Percentiles rank a stretch among this genome's conserved stretches.
Conservation (phyloP, 2,113 vertebrate species). For the Leptosomus discolor region DNA sequence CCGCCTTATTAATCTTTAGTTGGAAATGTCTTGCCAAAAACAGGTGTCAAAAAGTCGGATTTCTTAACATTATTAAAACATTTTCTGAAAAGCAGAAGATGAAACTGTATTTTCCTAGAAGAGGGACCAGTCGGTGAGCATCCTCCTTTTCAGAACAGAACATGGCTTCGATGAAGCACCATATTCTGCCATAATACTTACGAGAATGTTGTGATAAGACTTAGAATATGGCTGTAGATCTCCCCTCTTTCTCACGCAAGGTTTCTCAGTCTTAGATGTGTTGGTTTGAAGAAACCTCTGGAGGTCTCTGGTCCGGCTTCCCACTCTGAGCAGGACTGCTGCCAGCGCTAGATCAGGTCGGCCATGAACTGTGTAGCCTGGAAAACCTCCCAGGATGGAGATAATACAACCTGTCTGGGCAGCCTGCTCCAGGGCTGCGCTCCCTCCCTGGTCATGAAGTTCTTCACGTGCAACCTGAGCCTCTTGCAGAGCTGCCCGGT, state of each 20-base stretch:
- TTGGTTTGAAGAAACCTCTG: not conserved
- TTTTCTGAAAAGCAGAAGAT: not conserved
- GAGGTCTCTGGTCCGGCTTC: not conserved
- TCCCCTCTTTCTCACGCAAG: not conserved
- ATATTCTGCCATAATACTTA: not conserved
- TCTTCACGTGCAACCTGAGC: not conserved
- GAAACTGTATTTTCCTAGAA: not conserved
- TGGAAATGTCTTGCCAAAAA: not conserved
- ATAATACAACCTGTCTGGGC: not conserved
- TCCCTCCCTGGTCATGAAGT: not conserved
- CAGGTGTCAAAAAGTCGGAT: not conserved
- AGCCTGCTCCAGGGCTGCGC: not conserved
- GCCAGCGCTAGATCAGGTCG: not conserved
- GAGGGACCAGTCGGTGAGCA: not conserved
- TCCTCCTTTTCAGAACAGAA: not conserved
- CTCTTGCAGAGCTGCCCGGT: not conserved
- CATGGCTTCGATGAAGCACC: not conserved
- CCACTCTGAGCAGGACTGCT: not conserved
- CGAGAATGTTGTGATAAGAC: not conserved
- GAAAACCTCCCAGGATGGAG: not conserved
- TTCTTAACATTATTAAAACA: not conserved
- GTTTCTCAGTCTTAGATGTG: not conserved
- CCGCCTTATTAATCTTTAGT: not conserved
- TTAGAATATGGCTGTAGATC: not conserved
- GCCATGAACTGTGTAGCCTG: not conserved